A percentile compares a stretch with the other conserved stretches of the same genome.
These are phyloP conservation scores for Psilanteris sp. DNA, from an alignment of 1,140 invertebrate species.

Conservation along the genomic window DNA sequence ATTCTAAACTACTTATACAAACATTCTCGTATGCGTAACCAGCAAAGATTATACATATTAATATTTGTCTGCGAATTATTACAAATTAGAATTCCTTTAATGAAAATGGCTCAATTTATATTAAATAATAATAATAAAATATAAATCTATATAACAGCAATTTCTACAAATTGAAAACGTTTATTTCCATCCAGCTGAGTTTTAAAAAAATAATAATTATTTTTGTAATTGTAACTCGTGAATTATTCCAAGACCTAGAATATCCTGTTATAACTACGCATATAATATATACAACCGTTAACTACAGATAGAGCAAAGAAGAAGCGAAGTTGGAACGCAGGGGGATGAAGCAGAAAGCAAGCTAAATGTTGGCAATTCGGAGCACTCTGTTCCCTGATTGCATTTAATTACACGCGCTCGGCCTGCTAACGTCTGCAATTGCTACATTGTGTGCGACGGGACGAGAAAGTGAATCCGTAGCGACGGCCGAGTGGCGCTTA, in stretches of 20 bases:
- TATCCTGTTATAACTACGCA: slow-evolving; percentile 25
- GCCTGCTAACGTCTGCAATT: slow-evolving; percentile 69
- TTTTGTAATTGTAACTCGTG: slow-evolving; percentile 6
- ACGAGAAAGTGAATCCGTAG: slow-evolving; percentile 59
- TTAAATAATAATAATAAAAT: too few species aligned
- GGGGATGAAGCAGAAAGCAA: slow-evolving; percentile 59
- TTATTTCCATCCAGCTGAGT: too few species aligned
- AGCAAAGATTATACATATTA: too few species aligned
- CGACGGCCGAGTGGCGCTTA: slow-evolving; percentile 35
- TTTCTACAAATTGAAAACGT: too few species aligned
- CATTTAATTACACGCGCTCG: slow-evolving; percentile 76
- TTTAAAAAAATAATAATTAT: slow-evolving; percentile 18
- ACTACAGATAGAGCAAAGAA: slow-evolving; percentile 52
- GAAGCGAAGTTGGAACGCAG: slow-evolving; percentile 38
- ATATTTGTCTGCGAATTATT: too few species aligned
- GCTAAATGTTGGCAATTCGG: slow-evolving; percentile 75
- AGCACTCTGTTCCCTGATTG: slow-evolving; percentile 76
- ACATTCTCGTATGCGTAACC: too few species aligned
- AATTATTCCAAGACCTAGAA: slow-evolving; percentile 15
- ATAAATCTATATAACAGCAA: too few species aligned
- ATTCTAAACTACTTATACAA: too few species aligned
- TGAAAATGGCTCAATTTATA: too few species aligned
- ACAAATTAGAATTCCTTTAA: too few species aligned
- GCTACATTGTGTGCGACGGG: slow-evolving; percentile 71
- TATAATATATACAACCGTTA: slow-evolving; percentile 48